phyloP scores from a whole-genome alignment of 2,797 vertebrate genomes.

The Hoplostethus mediterraneus region DNA sequence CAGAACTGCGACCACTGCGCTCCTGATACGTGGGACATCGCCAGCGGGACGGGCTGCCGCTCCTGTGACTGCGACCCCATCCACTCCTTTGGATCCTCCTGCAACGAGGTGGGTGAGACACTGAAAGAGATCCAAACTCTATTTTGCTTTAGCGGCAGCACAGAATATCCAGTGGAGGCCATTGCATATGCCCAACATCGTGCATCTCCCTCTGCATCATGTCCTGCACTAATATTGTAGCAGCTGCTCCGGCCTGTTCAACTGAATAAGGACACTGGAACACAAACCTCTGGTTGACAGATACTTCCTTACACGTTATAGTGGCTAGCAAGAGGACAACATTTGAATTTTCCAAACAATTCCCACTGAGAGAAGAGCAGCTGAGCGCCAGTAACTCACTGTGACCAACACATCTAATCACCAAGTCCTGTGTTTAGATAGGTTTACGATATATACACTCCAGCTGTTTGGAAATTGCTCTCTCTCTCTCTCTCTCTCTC shows the following conservation, averaged over 20 bases:
- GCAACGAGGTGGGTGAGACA: constrained; percentile 86
- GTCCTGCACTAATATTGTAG: constrained; percentile 7
- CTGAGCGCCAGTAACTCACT: constrained; percentile 11
- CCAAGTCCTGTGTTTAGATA: constrained; percentile 28
- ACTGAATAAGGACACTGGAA: too few relatives aligned
- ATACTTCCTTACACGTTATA: constrained; percentile 22
- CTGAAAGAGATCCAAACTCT: too few relatives aligned
- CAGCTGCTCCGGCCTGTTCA: constrained; percentile 29
- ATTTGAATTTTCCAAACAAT: not conserved
- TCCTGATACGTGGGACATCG: constrained; percentile 90
- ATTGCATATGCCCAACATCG: not conserved
- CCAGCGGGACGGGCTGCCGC: constrained; percentile 88
- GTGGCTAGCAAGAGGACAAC: not conserved
- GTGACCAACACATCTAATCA: constrained; percentile 39
- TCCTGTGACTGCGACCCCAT: constrained; percentile 86
- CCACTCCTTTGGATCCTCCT: constrained; percentile 88
- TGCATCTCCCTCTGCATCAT: not conserved
- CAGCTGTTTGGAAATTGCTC: constrained; percentile 55
- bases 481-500: not conserved
- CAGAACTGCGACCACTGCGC: constrained; percentile 92
- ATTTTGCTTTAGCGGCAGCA: too few relatives aligned
- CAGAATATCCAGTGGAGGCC: too few relatives aligned
- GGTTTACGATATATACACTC: constrained; percentile 44
- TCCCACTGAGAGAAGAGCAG: constrained; percentile 12
- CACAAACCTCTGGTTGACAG: constrained; percentile 1